Conservation (phyloP, 2,113 vertebrate species). For the Sinocyclocheilus anshuiensis region DNA sequence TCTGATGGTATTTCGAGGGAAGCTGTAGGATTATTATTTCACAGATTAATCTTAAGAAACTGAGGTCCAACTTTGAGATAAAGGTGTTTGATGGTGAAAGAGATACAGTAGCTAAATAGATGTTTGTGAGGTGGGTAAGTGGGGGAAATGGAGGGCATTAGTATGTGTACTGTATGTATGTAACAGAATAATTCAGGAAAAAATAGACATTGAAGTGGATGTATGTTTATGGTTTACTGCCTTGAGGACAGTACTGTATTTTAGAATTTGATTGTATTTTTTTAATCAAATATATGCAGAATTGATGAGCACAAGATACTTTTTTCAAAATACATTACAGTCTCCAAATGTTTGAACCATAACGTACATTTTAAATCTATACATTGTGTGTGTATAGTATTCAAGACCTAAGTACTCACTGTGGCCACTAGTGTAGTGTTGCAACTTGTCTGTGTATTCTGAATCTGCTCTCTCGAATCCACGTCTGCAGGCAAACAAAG, state of each 20-base stretch:
- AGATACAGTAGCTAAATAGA: background rate
- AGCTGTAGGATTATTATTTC: slow-evolving; percentile 24
- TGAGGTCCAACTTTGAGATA: background rate
- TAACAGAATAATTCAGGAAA: no score
- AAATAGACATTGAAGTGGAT: no score
- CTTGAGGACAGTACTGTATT: no score
- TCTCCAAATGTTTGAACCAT: no score
- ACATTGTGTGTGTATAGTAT: background rate
- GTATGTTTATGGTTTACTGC: no score
- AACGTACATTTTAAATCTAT: no score
- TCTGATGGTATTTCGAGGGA: background rate
- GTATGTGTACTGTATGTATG: no score
- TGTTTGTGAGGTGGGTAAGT: background rate
- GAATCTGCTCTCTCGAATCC: slow-evolving; percentile 96
- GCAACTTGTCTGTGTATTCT: slow-evolving; percentile 98
- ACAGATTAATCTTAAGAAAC: slow-evolving; percentile 6
- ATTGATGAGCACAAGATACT: no score
- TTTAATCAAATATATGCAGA: no score
- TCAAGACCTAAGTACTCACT: slow-evolving; percentile 82
- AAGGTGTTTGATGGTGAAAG: background rate
- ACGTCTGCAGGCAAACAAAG: slow-evolving; percentile 87
- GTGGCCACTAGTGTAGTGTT: slow-evolving; percentile 99
- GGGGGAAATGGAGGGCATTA: background rate
- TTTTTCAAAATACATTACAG: no score
- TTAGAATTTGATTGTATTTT: no score